phyloP scores from a whole-genome alignment of 2,113 vertebrate genomes.

The Phylloscopus trochilus region DNA sequence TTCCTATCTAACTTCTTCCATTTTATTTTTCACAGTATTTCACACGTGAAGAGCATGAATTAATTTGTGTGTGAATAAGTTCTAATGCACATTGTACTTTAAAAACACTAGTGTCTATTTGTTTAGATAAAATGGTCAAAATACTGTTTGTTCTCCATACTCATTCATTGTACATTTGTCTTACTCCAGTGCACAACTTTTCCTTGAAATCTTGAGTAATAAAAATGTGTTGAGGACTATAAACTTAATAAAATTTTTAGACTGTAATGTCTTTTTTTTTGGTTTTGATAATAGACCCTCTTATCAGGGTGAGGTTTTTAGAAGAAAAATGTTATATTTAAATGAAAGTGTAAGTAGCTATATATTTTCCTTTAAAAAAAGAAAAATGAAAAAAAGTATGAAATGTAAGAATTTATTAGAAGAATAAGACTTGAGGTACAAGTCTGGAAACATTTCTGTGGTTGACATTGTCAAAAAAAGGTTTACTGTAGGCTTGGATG shows the following conservation, averaged over 20 bases:
- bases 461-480: conserved; percentile 33
- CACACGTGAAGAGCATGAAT: conserved; percentile 19
- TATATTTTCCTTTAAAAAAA: conserved; percentile 68
- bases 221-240: conserved; percentile 44
- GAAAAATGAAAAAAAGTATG: not conserved
- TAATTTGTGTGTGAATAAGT: not conserved
- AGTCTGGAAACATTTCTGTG: conserved; percentile 20
- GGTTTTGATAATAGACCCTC: conserved; percentile 28
- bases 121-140: conserved; percentile 8
- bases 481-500: conserved; percentile 33
- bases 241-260: conserved; percentile 57
- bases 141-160: conserved; percentile 14
- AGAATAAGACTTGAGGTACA: conserved; percentile 18
- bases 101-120: conserved; percentile 37
- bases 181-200: conserved; percentile 44
- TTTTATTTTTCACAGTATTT: conserved; percentile 53
- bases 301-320: conserved; percentile 44
- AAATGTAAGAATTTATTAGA: conserved; percentile 54
- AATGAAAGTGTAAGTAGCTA: conserved; percentile 57
- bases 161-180: conserved; percentile 38
- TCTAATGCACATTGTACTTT: conserved; percentile 52
- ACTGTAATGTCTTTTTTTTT: not conserved
- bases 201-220: conserved; percentile 50
- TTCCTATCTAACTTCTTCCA: conserved; percentile 52
- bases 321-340: conserved; percentile 68